A percentile compares a stretch with the other conserved stretches of the same genome.
phyloP scores from a whole-genome alignment of 2,113 vertebrate species.

The Otus sunia region DNA sequence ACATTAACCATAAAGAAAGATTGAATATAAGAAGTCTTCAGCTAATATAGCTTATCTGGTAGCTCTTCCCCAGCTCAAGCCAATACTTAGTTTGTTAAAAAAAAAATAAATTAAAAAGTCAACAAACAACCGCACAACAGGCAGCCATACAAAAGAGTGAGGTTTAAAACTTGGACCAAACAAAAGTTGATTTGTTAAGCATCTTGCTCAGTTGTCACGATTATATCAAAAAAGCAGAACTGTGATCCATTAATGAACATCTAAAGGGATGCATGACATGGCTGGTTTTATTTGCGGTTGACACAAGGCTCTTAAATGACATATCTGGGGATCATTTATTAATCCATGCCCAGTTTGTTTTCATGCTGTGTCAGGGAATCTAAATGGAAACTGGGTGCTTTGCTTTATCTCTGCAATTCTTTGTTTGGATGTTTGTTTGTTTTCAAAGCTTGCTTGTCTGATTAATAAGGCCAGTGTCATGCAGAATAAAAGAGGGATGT shows the following conservation, averaged over 20 bases:
- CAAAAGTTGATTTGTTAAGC: not conserved
- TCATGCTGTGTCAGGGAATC: slow-evolving; percentile 7
- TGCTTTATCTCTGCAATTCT: not conserved
- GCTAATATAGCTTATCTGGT: not conserved
- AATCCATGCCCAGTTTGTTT: not conserved
- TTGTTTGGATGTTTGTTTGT: slow-evolving; percentile 38
- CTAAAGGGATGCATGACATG: not conserved
- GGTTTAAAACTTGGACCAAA: not conserved
- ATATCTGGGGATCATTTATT: not conserved
- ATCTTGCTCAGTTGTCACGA: not conserved
- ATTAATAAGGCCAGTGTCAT: not conserved
- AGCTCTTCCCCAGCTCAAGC: not conserved
- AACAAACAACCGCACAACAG: not conserved
- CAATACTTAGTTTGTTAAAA: not conserved
- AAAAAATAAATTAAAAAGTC: not conserved
- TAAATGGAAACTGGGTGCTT: not conserved
- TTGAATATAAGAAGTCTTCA: not conserved
- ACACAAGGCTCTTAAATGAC: not conserved
- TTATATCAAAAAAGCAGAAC: not conserved
- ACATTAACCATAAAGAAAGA: not conserved
- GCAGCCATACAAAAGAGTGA: not conserved
- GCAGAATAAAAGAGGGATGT: not conserved
- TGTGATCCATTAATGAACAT: not conserved
- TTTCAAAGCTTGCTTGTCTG: slow-evolving; percentile 1
- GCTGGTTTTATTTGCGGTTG: not conserved